These are phyloP conservation scores for Geophilus truncorum DNA, from an alignment of 2,888 invertebrate species.

Conservation along the genomic window DNA sequence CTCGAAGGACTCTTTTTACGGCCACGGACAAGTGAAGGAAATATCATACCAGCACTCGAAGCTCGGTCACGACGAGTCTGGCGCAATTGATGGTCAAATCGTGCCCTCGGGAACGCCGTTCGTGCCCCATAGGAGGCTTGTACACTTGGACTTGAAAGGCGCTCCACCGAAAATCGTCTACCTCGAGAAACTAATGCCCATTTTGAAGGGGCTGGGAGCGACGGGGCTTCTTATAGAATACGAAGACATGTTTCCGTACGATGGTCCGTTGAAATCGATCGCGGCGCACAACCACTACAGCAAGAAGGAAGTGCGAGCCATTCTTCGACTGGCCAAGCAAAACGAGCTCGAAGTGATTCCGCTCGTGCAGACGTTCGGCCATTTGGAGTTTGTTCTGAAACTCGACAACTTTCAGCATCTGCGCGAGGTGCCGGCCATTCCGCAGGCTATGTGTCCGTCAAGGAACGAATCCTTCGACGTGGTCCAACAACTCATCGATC, in stretches of 20 bases:
- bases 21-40: constrained; percentile 18
- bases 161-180: constrained; percentile 67
- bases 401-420: constrained; percentile 61
- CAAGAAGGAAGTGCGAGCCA: constrained; percentile 42
- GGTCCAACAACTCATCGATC: constrained; percentile 46
- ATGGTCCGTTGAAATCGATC: constrained; percentile 48
- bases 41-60: background rate
- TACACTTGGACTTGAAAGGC: constrained; percentile 80
- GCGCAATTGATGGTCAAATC: background rate
- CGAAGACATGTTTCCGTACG: constrained; percentile 60
- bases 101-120: constrained; percentile 28
- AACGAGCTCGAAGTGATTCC: constrained; percentile 56
- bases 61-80: background rate
- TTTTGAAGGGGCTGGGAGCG: constrained; percentile 48
- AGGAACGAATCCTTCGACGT: constrained; percentile 46
- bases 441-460: constrained; percentile 57
- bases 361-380: constrained; percentile 54
- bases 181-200: constrained; percentile 51
- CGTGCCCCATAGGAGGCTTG: constrained; percentile 55
- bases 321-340: constrained; percentile 46
- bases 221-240: constrained; percentile 59
- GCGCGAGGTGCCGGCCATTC: constrained; percentile 62
- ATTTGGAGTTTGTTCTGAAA: constrained; percentile 66
- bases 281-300: constrained; percentile 51
- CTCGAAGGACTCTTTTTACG: background rate